Percentiles rank a stretch among this genome's conserved stretches.
Conservation (phyloP, 2,113 vertebrate genomes). For the Thryonomys swinderianus region DNA sequence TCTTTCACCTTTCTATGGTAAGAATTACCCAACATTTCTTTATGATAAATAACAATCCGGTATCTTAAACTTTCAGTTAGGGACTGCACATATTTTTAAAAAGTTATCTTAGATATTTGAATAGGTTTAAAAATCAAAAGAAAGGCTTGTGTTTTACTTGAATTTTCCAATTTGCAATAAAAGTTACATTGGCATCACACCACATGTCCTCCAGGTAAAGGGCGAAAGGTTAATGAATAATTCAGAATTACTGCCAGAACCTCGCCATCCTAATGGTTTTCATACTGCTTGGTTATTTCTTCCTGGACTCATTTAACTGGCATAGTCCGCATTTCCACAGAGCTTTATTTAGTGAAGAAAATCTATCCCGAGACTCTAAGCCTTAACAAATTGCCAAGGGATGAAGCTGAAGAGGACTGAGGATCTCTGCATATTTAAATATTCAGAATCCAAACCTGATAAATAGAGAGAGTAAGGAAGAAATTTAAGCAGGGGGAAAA, state of each 20-base stretch:
- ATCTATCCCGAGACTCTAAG: constrained; percentile 50
- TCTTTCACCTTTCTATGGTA: neutral
- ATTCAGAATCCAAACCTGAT: neutral
- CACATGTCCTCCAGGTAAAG: neutral
- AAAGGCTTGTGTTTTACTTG: neutral
- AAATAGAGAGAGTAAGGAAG: constrained; percentile 5
- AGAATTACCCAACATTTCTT: neutral
- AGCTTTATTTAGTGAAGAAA: constrained; percentile 40
- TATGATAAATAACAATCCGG: neutral
- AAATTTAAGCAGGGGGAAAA: neutral
- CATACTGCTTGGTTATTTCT: constrained; percentile 51
- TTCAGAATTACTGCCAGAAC: constrained; percentile 33
- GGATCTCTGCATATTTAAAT: constrained; percentile 60
- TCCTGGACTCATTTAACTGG: constrained; percentile 46
- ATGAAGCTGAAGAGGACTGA: constrained; percentile 25
- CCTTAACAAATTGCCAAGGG: constrained; percentile 64
- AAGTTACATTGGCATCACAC: neutral
- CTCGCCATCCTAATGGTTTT: constrained; percentile 45
- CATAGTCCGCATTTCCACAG: neutral
- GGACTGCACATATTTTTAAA: neutral
- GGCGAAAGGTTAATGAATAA: constrained; percentile 44
- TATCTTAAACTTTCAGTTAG: constrained; percentile 38
- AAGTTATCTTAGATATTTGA: neutral
- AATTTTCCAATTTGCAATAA: constrained; percentile 41
- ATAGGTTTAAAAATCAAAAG: constrained; percentile 34